Conservation (phyloP, 2,888 invertebrate genomes). For the Bimastos eiseni region DNA sequence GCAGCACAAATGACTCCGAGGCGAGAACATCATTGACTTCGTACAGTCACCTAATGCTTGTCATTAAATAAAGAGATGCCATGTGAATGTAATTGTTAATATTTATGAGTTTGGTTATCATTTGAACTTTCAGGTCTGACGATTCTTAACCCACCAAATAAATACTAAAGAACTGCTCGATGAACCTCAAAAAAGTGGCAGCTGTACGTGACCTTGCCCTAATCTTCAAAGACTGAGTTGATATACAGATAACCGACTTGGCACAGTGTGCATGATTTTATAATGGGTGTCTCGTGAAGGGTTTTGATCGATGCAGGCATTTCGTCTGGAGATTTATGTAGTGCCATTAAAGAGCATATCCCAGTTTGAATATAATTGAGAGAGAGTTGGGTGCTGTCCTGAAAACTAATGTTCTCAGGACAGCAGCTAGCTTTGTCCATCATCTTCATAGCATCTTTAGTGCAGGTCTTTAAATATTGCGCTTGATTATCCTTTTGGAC, state of each 20-base stretch:
- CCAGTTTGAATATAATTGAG: neutral
- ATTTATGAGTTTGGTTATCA: neutral
- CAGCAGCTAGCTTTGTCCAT: neutral
- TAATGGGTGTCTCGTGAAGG: neutral
- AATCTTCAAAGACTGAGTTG: slow-evolving; percentile 13
- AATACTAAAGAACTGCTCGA: neutral
- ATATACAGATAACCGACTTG: neutral
- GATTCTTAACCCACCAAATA: neutral
- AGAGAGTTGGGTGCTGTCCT: neutral
- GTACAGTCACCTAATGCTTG: neutral
- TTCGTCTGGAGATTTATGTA: neutral
- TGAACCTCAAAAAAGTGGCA: neutral
- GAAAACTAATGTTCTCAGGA: neutral
- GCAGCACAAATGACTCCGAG: neutral
- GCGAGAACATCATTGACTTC: neutral
- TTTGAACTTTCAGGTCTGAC: neutral
- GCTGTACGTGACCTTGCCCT: neutral
- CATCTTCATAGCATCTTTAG: neutral
- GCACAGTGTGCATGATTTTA: neutral
- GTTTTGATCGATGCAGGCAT: no score
- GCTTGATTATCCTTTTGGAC: no score
- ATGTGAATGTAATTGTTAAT: neutral
- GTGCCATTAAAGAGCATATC: neutral
- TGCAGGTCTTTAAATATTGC: neutral
- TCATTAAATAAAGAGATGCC: neutral